These are phyloP conservation scores for Anabas testudineus DNA, from an alignment of 2,797 vertebrate genomes.

Conservation along the genomic window DNA sequence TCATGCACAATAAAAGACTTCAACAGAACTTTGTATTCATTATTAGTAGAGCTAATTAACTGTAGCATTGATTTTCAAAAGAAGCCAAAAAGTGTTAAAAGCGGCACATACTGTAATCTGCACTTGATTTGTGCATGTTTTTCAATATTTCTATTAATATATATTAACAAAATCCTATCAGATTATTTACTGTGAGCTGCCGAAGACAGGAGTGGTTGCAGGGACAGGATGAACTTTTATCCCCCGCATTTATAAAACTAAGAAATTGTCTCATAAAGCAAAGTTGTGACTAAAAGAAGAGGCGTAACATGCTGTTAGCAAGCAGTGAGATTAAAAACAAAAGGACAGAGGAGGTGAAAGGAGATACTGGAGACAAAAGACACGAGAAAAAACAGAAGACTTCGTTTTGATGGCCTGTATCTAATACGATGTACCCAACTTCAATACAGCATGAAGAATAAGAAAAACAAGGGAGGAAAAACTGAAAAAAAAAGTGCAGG, in stretches of 20 bases:
- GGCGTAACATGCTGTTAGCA: constrained; percentile 26
- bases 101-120: not conserved
- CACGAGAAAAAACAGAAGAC: not conserved
- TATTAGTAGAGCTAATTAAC: too few relatives aligned
- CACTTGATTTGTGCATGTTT: not conserved
- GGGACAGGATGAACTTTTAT: not conserved
- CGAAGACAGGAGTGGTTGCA: not conserved
- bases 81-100: too few relatives aligned
- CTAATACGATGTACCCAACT: constrained; percentile 7
- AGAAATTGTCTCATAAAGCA: not conserved
- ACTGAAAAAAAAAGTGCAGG: not conserved
- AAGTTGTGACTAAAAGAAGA: constrained; percentile 11
- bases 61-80: too few relatives aligned
- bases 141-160: not conserved
- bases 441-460: constrained; percentile 17
- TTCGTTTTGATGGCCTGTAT: constrained; percentile 6
- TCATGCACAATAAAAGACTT: constrained; percentile 1
- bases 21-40: not conserved
- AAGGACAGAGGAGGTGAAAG: constrained; percentile 12
- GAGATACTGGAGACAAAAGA: not conserved
- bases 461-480: not conserved
- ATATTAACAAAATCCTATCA: not conserved
- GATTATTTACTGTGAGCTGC: not conserved
- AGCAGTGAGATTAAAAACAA: constrained; percentile 24
- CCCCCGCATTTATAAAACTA: constrained; percentile 9